Conservation (phyloP, 2,113 vertebrate species). For the Anguilla rostrata region DNA sequence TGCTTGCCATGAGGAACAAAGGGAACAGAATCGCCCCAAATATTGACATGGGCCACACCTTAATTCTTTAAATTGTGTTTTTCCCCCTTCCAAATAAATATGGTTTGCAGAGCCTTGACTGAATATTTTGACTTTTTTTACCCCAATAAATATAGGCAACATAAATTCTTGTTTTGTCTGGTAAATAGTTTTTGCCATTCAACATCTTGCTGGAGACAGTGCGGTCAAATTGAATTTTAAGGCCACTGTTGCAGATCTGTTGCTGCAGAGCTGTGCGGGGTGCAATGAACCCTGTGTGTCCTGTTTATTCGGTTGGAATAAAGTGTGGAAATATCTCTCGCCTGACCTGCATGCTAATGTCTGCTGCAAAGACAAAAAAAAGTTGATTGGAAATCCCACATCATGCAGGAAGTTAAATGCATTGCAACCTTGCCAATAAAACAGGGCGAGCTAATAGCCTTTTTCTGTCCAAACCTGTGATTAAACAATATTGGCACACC, state of each 20-base stretch:
- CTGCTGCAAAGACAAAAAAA: neutral
- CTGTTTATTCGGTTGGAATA: too few relatives aligned
- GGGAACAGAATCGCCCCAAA: neutral
- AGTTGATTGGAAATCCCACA: neutral
- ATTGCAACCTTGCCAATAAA: neutral
- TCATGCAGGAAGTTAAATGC: neutral
- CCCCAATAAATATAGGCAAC: neutral
- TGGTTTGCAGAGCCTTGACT: neutral
- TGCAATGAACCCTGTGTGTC: too few relatives aligned
- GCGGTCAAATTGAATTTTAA: too few relatives aligned
- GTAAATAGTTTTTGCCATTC: neutral
- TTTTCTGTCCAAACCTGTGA: neutral
- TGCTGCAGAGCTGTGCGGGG: too few relatives aligned
- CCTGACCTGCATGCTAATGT: neutral
- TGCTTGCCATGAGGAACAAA: neutral
- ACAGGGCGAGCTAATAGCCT: neutral
- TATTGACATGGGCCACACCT: neutral
- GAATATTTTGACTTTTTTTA: neutral
- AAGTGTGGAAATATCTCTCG: too few relatives aligned
- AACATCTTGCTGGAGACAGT: too few relatives aligned
- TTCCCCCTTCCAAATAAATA: neutral
- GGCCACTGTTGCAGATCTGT: too few relatives aligned
- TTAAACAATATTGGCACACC: neutral
- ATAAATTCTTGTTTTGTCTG: neutral
- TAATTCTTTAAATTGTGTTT: neutral